Evolutionary conservation across 2,113 vertebrate species (phyloP), one percentile per base, ranked within the genome.

Genomic region (Climacteris rufus): DNA sequence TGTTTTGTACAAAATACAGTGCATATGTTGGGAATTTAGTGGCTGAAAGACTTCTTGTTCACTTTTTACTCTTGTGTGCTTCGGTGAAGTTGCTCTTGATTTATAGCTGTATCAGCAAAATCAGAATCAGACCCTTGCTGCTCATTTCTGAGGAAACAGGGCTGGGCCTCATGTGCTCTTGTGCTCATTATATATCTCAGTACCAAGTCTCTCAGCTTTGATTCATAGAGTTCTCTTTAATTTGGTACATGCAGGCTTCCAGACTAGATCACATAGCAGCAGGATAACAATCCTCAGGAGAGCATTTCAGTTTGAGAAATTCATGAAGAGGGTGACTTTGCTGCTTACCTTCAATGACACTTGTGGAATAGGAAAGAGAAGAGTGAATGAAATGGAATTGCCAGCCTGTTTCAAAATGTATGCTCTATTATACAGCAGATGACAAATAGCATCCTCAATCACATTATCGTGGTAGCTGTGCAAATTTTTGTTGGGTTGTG

Each of bases 241-340:
- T 96, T 95, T 96, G 81, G 75, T 95, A 91, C 78, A 65, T 63
- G 87, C 61, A 85, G 78, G 47, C 82, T 96, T 91, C 87, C 78
- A 85, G 82, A 91, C 89, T 91, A 87, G 89, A 94, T 96, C 94
- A 95, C 84, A 90, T 19, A 91, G 89, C 84, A 91, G 91, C 89
- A 91, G 66, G 90, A 91, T 95, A 94, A 89, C 93, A 95, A 96
- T 97, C 87, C 96, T 94, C 96, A 91, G 66, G 95, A 93, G 96
- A 94, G 90, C 78, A 91, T 96, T 96, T 96, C 90, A 90, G 87
- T 69, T 91, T 94, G 91, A 97, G 96, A 96, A 95, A 96, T 96
- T 96, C 89, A 74, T 91, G 93, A 93, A 94, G 82, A 93, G 70
- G 89, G 81, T 96, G 95, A 96, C 96, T 97, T 96, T 93, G 78